Percentiles rank a stretch among this genome's conserved stretches.
Evolutionary conservation across 2,797 vertebrate genomes (phyloP).

Genomic region (Discoglossus pictus): DNA sequence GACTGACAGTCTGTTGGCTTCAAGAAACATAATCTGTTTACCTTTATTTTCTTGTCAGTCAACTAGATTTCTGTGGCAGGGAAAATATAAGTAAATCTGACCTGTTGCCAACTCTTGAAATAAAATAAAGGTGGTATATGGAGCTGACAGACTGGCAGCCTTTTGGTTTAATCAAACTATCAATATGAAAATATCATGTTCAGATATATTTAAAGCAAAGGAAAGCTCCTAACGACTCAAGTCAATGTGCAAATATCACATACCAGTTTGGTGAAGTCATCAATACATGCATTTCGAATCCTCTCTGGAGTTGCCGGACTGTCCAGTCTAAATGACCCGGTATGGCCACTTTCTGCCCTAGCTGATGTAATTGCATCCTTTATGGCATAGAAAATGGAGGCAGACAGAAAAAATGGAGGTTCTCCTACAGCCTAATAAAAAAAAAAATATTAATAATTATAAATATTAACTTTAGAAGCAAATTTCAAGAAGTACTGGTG

Average conservation of each 20-base stretch:
- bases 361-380: constrained; percentile 83
- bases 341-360: constrained; percentile 70
- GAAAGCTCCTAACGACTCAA: too few species aligned
- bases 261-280: constrained; percentile 89
- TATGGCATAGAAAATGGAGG: constrained; percentile 91
- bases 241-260: constrained; percentile 11
- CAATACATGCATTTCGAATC: constrained; percentile 88
- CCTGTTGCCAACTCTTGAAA: too few species aligned
- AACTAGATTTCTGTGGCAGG: not conserved
- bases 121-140: too few species aligned
- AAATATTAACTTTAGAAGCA: too few species aligned
- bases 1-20: too few species aligned
- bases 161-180: too few species aligned
- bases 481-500: too few species aligned
- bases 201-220: too few species aligned
- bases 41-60: too few species aligned
- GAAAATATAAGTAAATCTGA: not conserved
- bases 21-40: too few species aligned
- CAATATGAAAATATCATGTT: too few species aligned
- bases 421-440: constrained; percentile 86
- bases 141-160: too few species aligned
- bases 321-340: constrained; percentile 79
- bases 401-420: constrained; percentile 90
- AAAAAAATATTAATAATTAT: not conserved
- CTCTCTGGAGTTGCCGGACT: constrained; percentile 91